Evolutionary conservation across 2,888 invertebrate species (phyloP), one percentile per base, ranked within the genome.

Genomic region (Ceraclea dissimilis): DNA sequence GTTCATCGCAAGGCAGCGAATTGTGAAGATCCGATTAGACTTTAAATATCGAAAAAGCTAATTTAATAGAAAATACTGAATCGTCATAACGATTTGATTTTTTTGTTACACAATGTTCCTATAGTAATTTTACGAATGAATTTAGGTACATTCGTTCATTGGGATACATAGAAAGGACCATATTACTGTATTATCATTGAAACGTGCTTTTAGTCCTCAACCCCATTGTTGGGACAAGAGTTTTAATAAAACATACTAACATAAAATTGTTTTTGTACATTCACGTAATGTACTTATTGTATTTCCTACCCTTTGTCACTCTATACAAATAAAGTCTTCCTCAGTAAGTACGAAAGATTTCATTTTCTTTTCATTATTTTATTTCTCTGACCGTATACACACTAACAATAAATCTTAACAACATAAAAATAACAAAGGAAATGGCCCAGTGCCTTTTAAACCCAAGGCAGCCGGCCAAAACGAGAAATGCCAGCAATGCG

Each of bases 401-500:
- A 49, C 56, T 44, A 51, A 61, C 58, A 61, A 60, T 61, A 61
- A 61, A 61, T 61, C 60, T 61, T 54, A 59, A 57, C 55, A 56
- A 54, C 54, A 59, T 57, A 61, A 61, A 61, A 61, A 59, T 59
- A 59, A 61, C 60, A 61, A 61, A 59, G 59, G 60, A 61, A 61
- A 59, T 55, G 60, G 58, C 57, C 60, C 60, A 57, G 57, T 61
- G 61, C 61, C 61, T 58, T 61, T 61, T 59, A 57, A 61, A 58
- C 31, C 59, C 54, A 52, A 57, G 61, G 61, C 61, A 61, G 57
- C 54, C 51, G 59, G 61, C 61, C 61, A 61, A 61, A 61, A 59
- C 56, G 57, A 59, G 33, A 58, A 59, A 58, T 57, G 57, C 53
- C 61, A 52, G 61, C 61, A 61, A 50, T 61, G 61, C 61, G 61